These are phyloP conservation scores for Tangara arthus DNA, from an alignment of 2,797 vertebrate genomes.

Conservation along the genomic window DNA sequence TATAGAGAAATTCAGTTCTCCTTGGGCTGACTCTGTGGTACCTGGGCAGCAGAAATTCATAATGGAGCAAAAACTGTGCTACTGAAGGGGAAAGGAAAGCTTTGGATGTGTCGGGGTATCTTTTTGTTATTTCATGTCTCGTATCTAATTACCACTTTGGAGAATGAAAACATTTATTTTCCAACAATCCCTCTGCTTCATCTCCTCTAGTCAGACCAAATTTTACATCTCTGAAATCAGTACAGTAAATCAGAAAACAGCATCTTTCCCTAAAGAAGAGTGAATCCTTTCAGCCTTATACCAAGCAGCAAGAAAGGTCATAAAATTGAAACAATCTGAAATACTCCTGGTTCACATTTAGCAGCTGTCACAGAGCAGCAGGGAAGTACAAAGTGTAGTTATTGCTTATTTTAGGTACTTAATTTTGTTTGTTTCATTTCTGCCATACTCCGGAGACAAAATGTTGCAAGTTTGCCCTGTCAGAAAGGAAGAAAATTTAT, in stretches of 20 bases:
- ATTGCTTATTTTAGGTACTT: not conserved
- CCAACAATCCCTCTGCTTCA: not conserved
- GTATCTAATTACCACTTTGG: not conserved
- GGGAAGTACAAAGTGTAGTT: not conserved
- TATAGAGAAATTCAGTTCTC: not conserved
- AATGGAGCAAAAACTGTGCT: not conserved
- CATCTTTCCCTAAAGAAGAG: not conserved
- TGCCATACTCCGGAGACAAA: not conserved
- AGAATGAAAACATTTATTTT: not conserved
- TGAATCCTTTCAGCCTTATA: not conserved
- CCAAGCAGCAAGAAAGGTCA: not conserved
- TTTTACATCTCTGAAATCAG: not conserved
- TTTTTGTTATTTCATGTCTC: not conserved
- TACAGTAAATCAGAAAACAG: not conserved
- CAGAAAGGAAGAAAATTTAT: not conserved
- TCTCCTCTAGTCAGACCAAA: not conserved
- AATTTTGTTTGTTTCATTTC: not conserved
- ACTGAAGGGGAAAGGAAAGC: not conserved
- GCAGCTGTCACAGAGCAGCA: constrained; percentile 7
- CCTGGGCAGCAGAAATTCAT: not conserved
- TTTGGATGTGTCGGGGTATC: not conserved
- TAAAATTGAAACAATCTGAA: not conserved
- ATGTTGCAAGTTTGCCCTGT: not conserved
- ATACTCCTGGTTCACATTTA: not conserved
- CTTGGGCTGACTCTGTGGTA: not conserved